Percentiles rank a stretch among this genome's conserved stretches.
Conservation (phyloP, 2,113 vertebrate species). For the Burhinus bistriatus region DNA sequence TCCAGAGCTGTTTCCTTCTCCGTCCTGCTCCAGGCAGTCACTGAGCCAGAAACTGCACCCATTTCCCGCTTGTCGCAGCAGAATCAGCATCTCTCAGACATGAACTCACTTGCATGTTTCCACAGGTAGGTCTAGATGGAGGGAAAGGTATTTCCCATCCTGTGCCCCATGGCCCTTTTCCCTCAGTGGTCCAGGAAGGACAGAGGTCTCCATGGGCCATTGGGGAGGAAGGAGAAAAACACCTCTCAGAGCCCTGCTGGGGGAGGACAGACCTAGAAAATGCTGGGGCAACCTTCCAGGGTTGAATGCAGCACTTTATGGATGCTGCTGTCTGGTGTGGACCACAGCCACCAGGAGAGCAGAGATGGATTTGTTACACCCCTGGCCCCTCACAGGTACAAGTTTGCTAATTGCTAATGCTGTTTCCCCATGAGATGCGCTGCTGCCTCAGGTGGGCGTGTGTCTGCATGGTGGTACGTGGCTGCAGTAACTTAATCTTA, state of each 20-base stretch:
- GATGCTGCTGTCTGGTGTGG: not conserved
- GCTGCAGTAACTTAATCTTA: not conserved
- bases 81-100: not conserved
- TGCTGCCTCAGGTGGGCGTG: fast-evolving
- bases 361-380: not conserved
- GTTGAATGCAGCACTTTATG: not conserved
- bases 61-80: not conserved
- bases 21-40: not conserved
- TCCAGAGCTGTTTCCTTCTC: not conserved
- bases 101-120: not conserved
- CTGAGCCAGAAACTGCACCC: not conserved
- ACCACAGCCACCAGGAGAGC: not conserved
- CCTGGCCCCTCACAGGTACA: not conserved
- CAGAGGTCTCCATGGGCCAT: not conserved
- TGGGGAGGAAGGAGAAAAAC: not conserved
- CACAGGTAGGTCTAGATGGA: not conserved
- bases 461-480: not conserved
- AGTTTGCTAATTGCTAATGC: not conserved
- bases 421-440: not conserved
- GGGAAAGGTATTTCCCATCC: not conserved
- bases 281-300: not conserved
- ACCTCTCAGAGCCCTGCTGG: not conserved
- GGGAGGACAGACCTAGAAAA: not conserved
- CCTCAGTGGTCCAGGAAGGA: not conserved
- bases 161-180: not conserved